Evolutionary conservation across 2,888 invertebrate genomes (phyloP).

Genomic region (Cheilosia soror): DNA sequence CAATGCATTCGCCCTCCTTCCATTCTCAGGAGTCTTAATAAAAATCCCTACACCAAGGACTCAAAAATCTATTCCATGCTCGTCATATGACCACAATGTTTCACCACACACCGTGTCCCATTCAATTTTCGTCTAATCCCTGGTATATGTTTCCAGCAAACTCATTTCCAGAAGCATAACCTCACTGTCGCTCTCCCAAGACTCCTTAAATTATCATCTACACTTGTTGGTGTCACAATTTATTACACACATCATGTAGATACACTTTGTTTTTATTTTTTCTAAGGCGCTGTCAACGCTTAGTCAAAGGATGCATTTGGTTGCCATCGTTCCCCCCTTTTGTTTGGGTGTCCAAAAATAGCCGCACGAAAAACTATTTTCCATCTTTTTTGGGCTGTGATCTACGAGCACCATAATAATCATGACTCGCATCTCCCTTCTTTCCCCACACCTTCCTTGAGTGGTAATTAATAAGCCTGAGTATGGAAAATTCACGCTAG

Average conservation of each 20-base stretch:
- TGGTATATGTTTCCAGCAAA: slow-evolving; percentile 22
- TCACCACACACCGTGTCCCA: slow-evolving; percentile 59
- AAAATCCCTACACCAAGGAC: background rate
- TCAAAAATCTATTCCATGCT: slow-evolving; percentile 19
- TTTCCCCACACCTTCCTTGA: background rate
- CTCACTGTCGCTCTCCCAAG: slow-evolving; percentile 3
- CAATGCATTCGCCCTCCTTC: background rate
- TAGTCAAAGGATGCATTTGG: slow-evolving; percentile 65
- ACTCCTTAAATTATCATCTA: slow-evolving; percentile 58
- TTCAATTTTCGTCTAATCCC: slow-evolving; percentile 48
- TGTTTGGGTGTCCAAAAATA: slow-evolving; percentile 52
- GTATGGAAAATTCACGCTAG: slow-evolving; percentile 44
- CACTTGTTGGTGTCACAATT: slow-evolving; percentile 75
- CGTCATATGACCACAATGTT: slow-evolving; percentile 37
- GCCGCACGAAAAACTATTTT: slow-evolving; percentile 61
- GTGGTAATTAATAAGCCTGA: slow-evolving; percentile 59
- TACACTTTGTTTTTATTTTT: slow-evolving; percentile 11
- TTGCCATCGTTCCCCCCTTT: slow-evolving; percentile 22
- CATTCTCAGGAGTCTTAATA: slow-evolving; percentile 38
- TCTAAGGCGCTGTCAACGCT: slow-evolving; percentile 29
- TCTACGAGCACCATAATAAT: slow-evolving; percentile 53
- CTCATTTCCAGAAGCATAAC: slow-evolving; percentile 11
- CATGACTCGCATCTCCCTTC: slow-evolving; percentile 21
- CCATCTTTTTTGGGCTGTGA: slow-evolving; percentile 46
- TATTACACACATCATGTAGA: slow-evolving; percentile 66